Evolutionary conservation across 2,888 invertebrate genomes (phyloP).

Genomic region (Catocala fraxini): DNA sequence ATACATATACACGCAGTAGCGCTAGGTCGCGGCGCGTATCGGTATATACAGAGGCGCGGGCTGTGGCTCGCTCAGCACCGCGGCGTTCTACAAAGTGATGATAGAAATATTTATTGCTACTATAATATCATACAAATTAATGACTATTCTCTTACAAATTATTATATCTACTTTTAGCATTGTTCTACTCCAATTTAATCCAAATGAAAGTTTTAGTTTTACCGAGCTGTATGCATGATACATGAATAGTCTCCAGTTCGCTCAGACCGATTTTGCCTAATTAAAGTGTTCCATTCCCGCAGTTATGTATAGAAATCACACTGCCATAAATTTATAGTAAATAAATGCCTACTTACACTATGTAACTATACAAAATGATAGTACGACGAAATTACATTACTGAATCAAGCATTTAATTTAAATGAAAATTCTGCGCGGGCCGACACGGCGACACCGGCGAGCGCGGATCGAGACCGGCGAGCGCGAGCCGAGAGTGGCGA

Average conservation of each 20-base stretch:
- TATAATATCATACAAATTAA: conserved; percentile 88
- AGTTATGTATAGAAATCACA: conserved; percentile 86
- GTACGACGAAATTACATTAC: conserved; percentile 85
- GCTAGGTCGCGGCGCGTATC: conserved; percentile 64
- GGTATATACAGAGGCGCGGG: conserved; percentile 73
- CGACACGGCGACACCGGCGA: conserved; percentile 46
- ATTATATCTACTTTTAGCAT: conserved; percentile 86
- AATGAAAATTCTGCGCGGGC: conserved; percentile 74
- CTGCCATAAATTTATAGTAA: conserved; percentile 87
- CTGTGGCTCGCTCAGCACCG: conserved; percentile 41
- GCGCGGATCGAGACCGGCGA: conserved; percentile 60
- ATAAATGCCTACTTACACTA: conserved; percentile 88
- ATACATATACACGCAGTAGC: conserved; percentile 76
- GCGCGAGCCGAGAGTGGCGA: conserved; percentile 55
- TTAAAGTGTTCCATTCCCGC: conserved; percentile 80
- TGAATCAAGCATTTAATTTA: conserved; percentile 83
- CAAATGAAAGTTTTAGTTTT: conserved; percentile 75
- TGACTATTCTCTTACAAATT: conserved; percentile 88
- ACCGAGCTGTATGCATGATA: conserved; percentile 78
- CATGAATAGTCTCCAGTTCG: conserved; percentile 75
- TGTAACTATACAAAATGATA: conserved; percentile 87
- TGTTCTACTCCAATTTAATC: conserved; percentile 84
- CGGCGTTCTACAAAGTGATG: conserved; percentile 74
- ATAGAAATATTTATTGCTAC: conserved; percentile 86
- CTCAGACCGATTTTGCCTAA: conserved; percentile 77